Percentiles rank a stretch among this genome's conserved stretches.
These are phyloP conservation scores for Oreortyx pictus DNA, from an alignment of 2,797 vertebrate species.

Conservation along the genomic window DNA sequence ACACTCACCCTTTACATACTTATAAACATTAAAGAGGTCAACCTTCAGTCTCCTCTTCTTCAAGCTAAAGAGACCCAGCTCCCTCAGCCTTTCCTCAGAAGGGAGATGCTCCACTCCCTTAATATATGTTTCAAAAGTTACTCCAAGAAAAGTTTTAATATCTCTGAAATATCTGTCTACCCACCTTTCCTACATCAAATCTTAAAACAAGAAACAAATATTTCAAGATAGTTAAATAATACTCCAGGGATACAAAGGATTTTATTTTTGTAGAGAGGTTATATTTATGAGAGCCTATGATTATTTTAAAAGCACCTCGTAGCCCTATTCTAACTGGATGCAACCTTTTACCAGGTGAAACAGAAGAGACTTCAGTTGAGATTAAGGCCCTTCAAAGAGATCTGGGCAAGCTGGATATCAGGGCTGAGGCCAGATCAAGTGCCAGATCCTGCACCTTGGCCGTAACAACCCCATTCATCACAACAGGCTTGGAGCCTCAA, in stretches of 20 bases:
- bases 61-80: too few species aligned
- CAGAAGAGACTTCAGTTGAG: background rate
- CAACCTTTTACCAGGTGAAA: background rate
- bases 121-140: background rate
- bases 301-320: background rate
- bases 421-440: too few species aligned
- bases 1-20: too few species aligned
- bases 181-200: background rate
- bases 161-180: background rate
- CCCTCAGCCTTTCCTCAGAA: too few species aligned
- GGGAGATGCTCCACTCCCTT: too few species aligned
- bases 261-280: background rate
- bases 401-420: too few species aligned
- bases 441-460: too few species aligned
- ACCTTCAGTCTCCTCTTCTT: too few species aligned
- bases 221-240: background rate
- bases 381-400: background rate
- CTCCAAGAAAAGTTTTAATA: background rate
- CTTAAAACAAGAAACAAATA: background rate
- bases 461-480: too few species aligned
- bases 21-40: too few species aligned
- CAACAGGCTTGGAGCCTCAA: too few species aligned
- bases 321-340: background rate
- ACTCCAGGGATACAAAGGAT: background rate
- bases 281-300: background rate